phyloP scores from a whole-genome alignment of 2,888 invertebrate species.

The Drosophila bunnanda region DNA sequence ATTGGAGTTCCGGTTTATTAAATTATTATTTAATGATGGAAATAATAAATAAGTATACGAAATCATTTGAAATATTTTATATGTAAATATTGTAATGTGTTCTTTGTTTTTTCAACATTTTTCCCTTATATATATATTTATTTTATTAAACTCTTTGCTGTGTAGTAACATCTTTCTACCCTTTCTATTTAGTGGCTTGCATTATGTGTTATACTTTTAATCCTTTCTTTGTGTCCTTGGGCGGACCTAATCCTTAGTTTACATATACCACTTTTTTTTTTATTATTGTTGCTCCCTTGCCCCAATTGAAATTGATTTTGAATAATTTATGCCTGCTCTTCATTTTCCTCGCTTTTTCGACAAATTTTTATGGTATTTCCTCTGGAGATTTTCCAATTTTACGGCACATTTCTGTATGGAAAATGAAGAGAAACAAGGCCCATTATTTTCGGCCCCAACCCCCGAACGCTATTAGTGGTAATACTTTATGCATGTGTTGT shows the following conservation, averaged over 20 bases:
- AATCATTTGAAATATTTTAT: background rate
- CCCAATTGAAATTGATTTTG: slow-evolving; percentile 38
- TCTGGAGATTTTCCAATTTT: slow-evolving; percentile 56
- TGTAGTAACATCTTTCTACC: background rate
- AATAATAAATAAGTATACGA: no score
- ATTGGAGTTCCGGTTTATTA: no score
- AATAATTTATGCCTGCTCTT: slow-evolving; percentile 54
- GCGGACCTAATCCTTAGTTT: slow-evolving; percentile 13
- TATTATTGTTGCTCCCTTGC: background rate
- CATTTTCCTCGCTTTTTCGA: slow-evolving; percentile 24
- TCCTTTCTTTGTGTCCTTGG: slow-evolving; percentile 54
- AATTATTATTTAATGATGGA: no score
- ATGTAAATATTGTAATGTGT: no score
- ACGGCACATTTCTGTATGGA: slow-evolving; percentile 29
- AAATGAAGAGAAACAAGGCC: slow-evolving; percentile 15
- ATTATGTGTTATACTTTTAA: slow-evolving; percentile 60
- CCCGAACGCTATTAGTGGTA: slow-evolving; percentile 52
- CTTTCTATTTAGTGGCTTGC: slow-evolving; percentile 47
- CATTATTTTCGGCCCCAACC: slow-evolving; percentile 6
- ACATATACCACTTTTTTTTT: background rate
- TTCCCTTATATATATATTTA: no score
- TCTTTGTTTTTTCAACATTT: background rate
- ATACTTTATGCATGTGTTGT: slow-evolving; percentile 59
- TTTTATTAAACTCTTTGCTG: background rate
- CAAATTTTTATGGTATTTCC: slow-evolving; percentile 45